Conservation (phyloP, 2,888 invertebrate species). For the Eueremaeus valkanovi region DNA sequence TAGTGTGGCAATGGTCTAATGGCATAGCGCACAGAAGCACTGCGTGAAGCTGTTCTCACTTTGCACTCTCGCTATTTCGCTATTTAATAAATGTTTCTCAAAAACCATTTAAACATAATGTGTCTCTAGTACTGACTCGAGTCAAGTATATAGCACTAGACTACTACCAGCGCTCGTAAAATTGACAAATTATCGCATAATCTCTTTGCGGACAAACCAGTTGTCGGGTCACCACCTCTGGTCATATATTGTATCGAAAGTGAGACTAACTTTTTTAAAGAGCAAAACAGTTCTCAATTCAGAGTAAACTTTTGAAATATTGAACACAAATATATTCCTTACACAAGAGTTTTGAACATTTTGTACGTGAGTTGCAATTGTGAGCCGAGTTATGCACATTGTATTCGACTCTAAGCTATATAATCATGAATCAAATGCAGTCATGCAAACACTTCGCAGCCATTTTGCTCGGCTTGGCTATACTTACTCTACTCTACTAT, state of each 20-base stretch:
- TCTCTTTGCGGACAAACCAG: slow-evolving; percentile 30
- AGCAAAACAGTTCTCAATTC: background rate
- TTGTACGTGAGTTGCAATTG: slow-evolving; percentile 13
- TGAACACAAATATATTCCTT: background rate
- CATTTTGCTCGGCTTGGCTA: background rate
- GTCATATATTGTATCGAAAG: slow-evolving; percentile 13
- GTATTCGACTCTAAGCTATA: background rate
- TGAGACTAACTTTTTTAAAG: slow-evolving; percentile 17
- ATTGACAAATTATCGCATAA: slow-evolving; percentile 31
- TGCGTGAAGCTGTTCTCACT: slow-evolving; percentile 29
- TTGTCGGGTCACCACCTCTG: slow-evolving; percentile 29
- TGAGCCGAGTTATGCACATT: background rate
- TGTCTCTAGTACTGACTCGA: slow-evolving; percentile 22
- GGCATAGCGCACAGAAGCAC: background rate
- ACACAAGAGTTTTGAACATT: background rate
- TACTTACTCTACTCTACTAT: no score
- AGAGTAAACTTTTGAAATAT: background rate
- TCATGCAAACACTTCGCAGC: slow-evolving; percentile 26
- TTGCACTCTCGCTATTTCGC: slow-evolving; percentile 19
- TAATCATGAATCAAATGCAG: slow-evolving; percentile 23
- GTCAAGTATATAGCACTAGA: slow-evolving; percentile 10
- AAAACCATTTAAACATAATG: slow-evolving; percentile 33
- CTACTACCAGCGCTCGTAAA: slow-evolving; percentile 19
- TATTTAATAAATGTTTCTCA: slow-evolving; percentile 32
- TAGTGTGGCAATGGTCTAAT: background rate